Percentiles rank a stretch among this genome's conserved stretches.
These are phyloP conservation scores for Watsonalla binaria DNA, from an alignment of 2,888 invertebrate species.

Conservation along the genomic window DNA sequence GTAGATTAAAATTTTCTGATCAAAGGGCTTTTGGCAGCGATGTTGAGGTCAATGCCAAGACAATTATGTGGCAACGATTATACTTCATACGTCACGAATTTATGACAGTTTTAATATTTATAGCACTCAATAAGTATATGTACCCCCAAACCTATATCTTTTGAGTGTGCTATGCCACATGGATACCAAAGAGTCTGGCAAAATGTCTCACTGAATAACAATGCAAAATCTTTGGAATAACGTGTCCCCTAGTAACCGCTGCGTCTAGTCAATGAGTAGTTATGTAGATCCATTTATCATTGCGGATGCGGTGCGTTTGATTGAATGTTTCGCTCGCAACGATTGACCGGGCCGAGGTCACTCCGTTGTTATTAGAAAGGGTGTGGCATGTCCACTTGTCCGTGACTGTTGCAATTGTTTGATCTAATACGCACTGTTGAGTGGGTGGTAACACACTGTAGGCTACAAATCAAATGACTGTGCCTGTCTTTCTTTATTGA, in stretches of 20 bases:
- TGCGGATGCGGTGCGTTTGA: conserved; percentile 1
- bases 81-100: too few relatives aligned
- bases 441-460: conserved; percentile 20
- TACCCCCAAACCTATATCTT: too few relatives aligned
- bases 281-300: neutral
- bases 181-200: too few relatives aligned
- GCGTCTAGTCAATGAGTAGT: neutral
- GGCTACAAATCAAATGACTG: conserved; percentile 21
- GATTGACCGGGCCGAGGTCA: conserved; percentile 16
- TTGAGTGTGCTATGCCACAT: too few relatives aligned
- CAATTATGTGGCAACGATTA: too few relatives aligned
- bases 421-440: conserved; percentile 19
- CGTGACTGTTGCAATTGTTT: conserved; percentile 21
- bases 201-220: too few relatives aligned
- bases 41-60: too few relatives aligned
- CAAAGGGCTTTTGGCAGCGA: too few relatives aligned
- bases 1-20: too few relatives aligned
- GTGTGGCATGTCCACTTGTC: conserved; percentile 35
- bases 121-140: too few relatives aligned
- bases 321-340: neutral
- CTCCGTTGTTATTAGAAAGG: conserved; percentile 40
- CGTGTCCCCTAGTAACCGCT: neutral
- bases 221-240: too few relatives aligned
- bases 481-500: neutral
- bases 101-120: too few relatives aligned